Conservation (phyloP, 2,113 vertebrate species). For the Brienomyrus longianalis region DNA sequence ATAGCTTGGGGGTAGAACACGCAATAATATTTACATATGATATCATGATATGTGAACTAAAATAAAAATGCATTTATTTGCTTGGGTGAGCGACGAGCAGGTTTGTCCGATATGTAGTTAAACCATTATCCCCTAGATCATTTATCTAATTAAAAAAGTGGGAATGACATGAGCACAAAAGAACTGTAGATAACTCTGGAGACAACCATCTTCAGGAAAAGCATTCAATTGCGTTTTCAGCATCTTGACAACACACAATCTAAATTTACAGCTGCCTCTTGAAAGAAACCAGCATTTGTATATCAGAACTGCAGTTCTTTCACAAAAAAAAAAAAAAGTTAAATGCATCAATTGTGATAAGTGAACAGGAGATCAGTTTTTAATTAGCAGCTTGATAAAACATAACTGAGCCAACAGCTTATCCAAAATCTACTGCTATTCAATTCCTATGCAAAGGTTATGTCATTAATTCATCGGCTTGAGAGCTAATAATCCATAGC, state of each 20-base stretch:
- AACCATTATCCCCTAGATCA: not conserved
- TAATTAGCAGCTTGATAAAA: constrained; percentile 11
- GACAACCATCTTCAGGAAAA: not conserved
- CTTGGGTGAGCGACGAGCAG: not conserved
- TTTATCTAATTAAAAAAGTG: not conserved
- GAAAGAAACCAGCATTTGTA: not conserved
- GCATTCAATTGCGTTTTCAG: not conserved
- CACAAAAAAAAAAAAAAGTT: not conserved
- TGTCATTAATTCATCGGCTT: constrained; percentile 3
- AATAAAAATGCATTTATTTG: not conserved
- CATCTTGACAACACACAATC: not conserved
- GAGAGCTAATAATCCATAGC: constrained; percentile 1
- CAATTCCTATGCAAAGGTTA: not conserved
- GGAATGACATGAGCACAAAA: not conserved
- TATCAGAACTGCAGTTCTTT: not conserved
- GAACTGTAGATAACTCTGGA: not conserved
- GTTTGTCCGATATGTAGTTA: not conserved
- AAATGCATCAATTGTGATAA: not conserved
- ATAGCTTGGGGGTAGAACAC: not conserved
- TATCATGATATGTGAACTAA: not conserved
- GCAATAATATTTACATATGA: not conserved
- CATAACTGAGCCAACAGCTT: not conserved
- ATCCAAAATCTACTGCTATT: not conserved
- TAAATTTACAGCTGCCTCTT: not conserved
- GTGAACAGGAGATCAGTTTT: not conserved